Percentiles rank a stretch among this genome's conserved stretches.
Evolutionary conservation across 1,140 invertebrate species (phyloP).

Genomic region (Lerema accius): DNA sequence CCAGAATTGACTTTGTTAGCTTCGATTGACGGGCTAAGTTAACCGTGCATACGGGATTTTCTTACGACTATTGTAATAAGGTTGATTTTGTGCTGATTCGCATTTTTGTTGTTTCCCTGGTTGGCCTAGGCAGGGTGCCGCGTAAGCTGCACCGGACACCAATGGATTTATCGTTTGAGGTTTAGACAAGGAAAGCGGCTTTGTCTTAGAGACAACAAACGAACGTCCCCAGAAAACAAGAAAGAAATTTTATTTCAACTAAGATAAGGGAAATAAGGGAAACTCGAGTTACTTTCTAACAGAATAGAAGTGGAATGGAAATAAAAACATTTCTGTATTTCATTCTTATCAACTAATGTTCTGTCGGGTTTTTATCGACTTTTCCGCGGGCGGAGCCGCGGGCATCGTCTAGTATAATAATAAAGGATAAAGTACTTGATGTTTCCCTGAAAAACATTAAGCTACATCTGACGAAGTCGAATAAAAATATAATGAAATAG

Average conservation of each 20-base stretch:
- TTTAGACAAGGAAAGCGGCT: slow-evolving; percentile 72
- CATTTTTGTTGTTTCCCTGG: neutral
- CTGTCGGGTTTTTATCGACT: no score
- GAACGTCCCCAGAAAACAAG: slow-evolving; percentile 38
- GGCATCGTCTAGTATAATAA: no score
- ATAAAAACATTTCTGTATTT: slow-evolving; percentile 1
- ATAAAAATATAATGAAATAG: slow-evolving; percentile 3
- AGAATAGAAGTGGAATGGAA: neutral
- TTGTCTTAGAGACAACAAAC: slow-evolving; percentile 75
- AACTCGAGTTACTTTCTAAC: slow-evolving; percentile 7
- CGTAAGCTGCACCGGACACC: slow-evolving; percentile 70
- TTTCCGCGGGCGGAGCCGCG: no score
- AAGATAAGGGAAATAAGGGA: slow-evolving; percentile 8
- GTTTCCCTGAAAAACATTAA: no score
- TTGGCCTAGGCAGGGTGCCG: slow-evolving; percentile 25
- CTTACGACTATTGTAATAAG: neutral
- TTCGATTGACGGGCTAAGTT: slow-evolving; percentile 10
- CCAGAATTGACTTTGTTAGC: slow-evolving; percentile 10
- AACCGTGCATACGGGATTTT: neutral
- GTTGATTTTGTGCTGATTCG: neutral
- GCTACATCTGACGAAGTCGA: no score
- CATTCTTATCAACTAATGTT: neutral
- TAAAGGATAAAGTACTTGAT: no score
- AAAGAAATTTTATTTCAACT: slow-evolving; percentile 40
- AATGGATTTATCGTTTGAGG: slow-evolving; percentile 76